A percentile compares a stretch with the other conserved stretches of the same genome.
These are phyloP conservation scores for Petromus typicus DNA, from an alignment of 2,113 vertebrate species.

Conservation along the genomic window DNA sequence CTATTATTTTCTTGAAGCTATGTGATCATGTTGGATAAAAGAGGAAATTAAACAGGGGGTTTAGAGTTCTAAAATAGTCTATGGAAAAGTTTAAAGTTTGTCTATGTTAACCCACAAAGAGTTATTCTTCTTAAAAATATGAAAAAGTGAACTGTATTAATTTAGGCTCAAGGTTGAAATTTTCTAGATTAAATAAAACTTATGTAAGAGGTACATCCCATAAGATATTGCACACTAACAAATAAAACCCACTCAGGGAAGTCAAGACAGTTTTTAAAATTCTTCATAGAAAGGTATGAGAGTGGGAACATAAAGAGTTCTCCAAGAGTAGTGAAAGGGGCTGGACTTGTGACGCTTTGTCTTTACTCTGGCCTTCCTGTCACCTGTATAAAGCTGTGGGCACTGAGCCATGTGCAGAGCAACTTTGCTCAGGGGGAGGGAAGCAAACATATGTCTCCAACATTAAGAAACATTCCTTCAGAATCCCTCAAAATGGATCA, in stretches of 20 bases:
- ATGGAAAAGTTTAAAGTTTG: not conserved
- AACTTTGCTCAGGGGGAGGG: not conserved
- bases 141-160: not conserved
- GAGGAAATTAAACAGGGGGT: not conserved
- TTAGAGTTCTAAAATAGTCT: not conserved
- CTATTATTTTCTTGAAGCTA: not conserved
- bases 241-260: not conserved
- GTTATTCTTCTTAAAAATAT: not conserved
- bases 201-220: not conserved
- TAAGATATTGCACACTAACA: not conserved
- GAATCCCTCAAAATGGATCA: not conserved
- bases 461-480: not conserved
- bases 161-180: not conserved
- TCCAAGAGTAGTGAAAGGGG: not conserved
- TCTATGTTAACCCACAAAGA: not conserved
- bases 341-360: not conserved
- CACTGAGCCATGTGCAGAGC: not conserved
- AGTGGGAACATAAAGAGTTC: not conserved
- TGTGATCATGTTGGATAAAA: not conserved
- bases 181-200: not conserved
- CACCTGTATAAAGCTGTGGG: not conserved
- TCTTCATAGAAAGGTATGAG: not conserved
- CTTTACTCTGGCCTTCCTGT: not conserved
- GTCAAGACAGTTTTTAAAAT: not conserved
- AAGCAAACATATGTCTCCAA: not conserved